phyloP scores from a whole-genome alignment of 64 coral and sea anemone genomes.

The Actinia tenebrosa region DNA sequence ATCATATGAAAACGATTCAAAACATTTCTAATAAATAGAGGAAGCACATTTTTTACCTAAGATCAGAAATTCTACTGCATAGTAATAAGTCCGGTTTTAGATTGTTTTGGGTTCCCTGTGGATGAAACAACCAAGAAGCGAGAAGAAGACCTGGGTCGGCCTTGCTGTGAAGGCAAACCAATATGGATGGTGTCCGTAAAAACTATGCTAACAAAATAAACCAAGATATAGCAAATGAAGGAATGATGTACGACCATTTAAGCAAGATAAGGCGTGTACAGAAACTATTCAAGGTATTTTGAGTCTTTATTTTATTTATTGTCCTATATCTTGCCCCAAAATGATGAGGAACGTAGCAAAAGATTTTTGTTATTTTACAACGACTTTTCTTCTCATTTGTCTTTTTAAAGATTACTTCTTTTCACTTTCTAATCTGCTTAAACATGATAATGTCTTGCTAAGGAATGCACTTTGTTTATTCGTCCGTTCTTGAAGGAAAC shows the following conservation, averaged over 20 bases:
- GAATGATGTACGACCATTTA: conserved; percentile 41
- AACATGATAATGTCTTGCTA: neutral
- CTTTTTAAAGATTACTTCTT: neutral
- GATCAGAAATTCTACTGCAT: no score
- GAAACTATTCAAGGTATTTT: conserved; percentile 50
- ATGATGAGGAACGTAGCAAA: neutral
- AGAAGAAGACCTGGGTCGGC: neutral
- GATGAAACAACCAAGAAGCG: neutral
- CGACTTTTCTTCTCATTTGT: neutral
- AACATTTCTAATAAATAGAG: no score
- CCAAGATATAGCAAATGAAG: conserved; percentile 49
- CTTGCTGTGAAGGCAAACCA: conserved; percentile 14
- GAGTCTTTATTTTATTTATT: neutral
- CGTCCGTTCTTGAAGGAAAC: no score
- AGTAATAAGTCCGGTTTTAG: no score
- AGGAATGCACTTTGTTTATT: neutral
- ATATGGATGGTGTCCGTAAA: conserved; percentile 59
- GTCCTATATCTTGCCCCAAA: neutral
- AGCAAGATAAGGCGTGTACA: conserved; percentile 50
- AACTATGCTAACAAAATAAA: conserved; percentile 38
- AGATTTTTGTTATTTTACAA: neutral
- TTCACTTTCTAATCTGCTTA: neutral
- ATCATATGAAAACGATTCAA: no score
- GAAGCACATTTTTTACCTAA: no score
- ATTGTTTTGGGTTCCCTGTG: neutral